phyloP scores from a whole-genome alignment of 2,888 invertebrate genomes.

The Meiosimyza platycephala region DNA sequence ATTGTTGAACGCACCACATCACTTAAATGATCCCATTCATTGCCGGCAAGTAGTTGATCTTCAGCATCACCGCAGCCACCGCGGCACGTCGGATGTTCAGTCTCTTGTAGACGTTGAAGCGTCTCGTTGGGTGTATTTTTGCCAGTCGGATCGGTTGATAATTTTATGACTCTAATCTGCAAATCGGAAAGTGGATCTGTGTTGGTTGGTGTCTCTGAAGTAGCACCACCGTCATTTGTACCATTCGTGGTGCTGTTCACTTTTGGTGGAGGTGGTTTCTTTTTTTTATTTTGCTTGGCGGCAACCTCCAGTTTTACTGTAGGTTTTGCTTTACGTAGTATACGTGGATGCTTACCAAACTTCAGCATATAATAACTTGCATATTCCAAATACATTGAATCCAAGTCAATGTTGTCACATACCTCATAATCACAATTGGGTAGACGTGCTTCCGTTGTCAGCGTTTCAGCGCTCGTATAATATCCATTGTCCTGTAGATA shows the following conservation, averaged over 20 bases:
- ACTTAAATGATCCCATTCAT: constrained; percentile 61
- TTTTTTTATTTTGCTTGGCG: constrained; percentile 38
- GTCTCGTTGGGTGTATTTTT: constrained; percentile 15
- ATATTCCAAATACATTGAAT: constrained; percentile 89
- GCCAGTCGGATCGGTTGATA: constrained; percentile 43
- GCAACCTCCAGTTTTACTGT: constrained; percentile 52
- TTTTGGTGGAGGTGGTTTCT: constrained; percentile 32
- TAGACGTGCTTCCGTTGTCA: constrained; percentile 80
- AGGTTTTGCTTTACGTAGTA: constrained; percentile 71
- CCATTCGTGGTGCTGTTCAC: constrained; percentile 11
- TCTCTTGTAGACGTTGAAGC: constrained; percentile 48
- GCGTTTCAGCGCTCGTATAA: constrained; percentile 73
- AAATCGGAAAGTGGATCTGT: constrained; percentile 45
- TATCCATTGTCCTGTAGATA: constrained; percentile 78
- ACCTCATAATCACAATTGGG: constrained; percentile 75
- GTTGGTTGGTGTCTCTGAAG: constrained; percentile 23
- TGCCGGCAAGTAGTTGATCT: constrained; percentile 51
- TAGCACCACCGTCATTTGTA: background rate
- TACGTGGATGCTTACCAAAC: constrained; percentile 87
- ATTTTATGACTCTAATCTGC: constrained; percentile 54
- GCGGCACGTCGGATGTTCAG: constrained; percentile 53
- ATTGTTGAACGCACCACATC: constrained; percentile 68
- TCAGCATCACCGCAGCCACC: constrained; percentile 42
- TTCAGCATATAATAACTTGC: constrained; percentile 86
- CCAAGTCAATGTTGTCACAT: constrained; percentile 93